These are phyloP conservation scores for Ostrea denselamellosa DNA, from an alignment of 1,140 invertebrate genomes.

Conservation along the genomic window DNA sequence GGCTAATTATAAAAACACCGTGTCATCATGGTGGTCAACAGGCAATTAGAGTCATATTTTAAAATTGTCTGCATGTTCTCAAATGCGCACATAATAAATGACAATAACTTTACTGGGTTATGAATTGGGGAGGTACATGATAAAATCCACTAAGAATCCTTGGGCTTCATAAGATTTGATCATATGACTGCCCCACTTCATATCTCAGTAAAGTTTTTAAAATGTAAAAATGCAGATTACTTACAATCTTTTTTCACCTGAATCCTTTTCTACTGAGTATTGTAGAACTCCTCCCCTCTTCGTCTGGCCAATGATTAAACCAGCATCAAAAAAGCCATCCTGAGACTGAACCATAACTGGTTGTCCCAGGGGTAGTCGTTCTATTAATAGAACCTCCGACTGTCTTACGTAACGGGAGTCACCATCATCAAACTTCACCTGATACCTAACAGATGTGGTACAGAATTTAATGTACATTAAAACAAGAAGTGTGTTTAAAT, in stretches of 20 bases:
- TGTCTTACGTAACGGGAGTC: slow-evolving; percentile 58
- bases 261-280: slow-evolving; percentile 62
- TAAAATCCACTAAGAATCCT: too few relatives aligned
- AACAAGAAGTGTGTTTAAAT: too few relatives aligned
- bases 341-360: slow-evolving; percentile 66
- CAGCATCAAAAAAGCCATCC: slow-evolving; percentile 66
- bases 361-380: slow-evolving; percentile 66
- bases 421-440: slow-evolving; percentile 70
- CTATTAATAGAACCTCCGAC: slow-evolving; percentile 63
- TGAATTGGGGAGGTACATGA: too few relatives aligned
- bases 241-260: slow-evolving; percentile 61
- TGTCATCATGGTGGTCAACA: too few relatives aligned
- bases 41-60: too few relatives aligned
- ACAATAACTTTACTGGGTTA: too few relatives aligned
- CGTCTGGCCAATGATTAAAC: slow-evolving; percentile 64
- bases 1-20: too few relatives aligned
- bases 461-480: neutral
- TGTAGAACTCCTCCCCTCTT: slow-evolving; percentile 34
- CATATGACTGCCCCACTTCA: too few relatives aligned
- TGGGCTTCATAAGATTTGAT: too few relatives aligned
- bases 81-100: too few relatives aligned
- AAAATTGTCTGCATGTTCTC: too few relatives aligned
- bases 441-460: slow-evolving; percentile 50
- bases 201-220: too few relatives aligned
- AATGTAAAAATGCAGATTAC: neutral